Base-by-base conservation (phyloP, 1,140 invertebrate genomes). In the Pantala flavescens region DNA sequence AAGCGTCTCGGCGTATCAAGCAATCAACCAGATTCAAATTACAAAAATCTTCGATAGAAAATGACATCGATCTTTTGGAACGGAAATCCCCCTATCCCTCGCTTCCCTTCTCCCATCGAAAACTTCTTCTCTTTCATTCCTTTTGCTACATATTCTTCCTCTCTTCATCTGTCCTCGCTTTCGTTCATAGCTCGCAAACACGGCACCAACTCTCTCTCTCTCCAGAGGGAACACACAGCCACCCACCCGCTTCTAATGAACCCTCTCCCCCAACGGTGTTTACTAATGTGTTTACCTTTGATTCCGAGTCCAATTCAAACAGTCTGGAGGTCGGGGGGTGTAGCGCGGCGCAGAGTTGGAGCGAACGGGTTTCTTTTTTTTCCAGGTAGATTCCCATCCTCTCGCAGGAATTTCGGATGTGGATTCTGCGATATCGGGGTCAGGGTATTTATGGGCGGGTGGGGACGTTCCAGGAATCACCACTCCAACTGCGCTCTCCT, bases 231-330 rank as follows among this genome's bases (percentile, higher is more conserved):
- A 36, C 28, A 16, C 49, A 63, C 49, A 21, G 49, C 49, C 49
- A 63, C 49, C 49, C 49, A 12, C 16, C 16, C 49, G 49, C 49
- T 63, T 63, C n/a, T 63, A 63, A 63, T 63, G 49, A 63, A 63
- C 49, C 49, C 49, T 21, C n/a, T 63, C 49, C n/a, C 49, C 49
- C n/a, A 3, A 21, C n/a, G 49, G 49, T 63, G 49, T 63, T 63
- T 63, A 63, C 49, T 63, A 63, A 63, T 63, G 49, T 63, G 49
- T 63, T 63, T 63, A 63, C 49, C 49, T 63, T 63, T 63, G 49
- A 63, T 63, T 63, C 49, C 49, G 49, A 63, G 49, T 63, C 16
- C 49, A 63, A 21, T 63, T 63, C 49, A 63, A 63, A 63, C 49
- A 63, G 49, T 21, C 49, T 21, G 49, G n/a, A 14, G 49, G 49